These are phyloP conservation scores for Phataginus tricuspis DNA, from an alignment of 2,797 vertebrate genomes.

Conservation along the genomic window DNA sequence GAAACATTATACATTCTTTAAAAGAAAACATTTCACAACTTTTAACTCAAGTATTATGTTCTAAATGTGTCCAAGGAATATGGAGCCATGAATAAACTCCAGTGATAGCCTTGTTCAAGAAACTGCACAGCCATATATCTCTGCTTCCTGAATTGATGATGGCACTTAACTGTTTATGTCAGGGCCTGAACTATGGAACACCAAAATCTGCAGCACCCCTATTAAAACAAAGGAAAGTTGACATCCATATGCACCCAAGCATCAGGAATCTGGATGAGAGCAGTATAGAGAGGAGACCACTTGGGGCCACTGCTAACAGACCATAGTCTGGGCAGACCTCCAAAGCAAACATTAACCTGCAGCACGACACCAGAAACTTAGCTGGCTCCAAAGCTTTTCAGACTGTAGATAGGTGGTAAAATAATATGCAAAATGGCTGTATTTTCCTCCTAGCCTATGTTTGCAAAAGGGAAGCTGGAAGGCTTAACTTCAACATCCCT, in stretches of 20 bases:
- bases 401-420: background rate
- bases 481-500: background rate
- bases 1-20: constrained; percentile 19
- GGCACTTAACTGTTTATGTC: background rate
- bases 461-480: background rate
- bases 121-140: background rate
- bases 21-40: constrained; percentile 44
- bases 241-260: background rate
- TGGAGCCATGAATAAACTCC: background rate
- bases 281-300: background rate
- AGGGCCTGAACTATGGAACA: background rate
- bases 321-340: background rate
- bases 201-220: background rate
- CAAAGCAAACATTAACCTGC: background rate
- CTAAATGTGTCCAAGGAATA: background rate
- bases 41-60: constrained; percentile 33
- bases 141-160: background rate
- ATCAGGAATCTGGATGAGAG: background rate
- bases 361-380: background rate
- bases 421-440: background rate
- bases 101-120: background rate
- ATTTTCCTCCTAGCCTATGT: background rate
- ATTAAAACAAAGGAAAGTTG: constrained; percentile 16
- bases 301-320: background rate
- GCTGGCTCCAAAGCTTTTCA: background rate